Base-by-base conservation (phyloP, 2,113 vertebrate species). In the Sceloporus undulatus region DNA sequence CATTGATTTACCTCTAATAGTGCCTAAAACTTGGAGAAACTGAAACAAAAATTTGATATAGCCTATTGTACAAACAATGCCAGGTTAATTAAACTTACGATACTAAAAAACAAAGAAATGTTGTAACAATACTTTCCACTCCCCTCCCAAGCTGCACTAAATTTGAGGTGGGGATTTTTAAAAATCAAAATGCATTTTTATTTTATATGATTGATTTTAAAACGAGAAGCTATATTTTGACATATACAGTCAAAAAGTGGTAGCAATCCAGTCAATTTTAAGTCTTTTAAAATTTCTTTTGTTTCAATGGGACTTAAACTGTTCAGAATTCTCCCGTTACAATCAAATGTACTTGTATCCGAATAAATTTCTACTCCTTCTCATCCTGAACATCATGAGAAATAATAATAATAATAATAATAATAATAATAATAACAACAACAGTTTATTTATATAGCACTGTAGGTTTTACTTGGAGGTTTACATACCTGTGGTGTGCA, bases 1-100 rank as follows among this genome's bases (percentile, higher is more conserved):
- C 91, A 88, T 81, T 92, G 91, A 93, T 94, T 85, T 95, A 81
- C 89, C 94, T 95, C 84, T 95, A 87, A 83, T 87, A 88, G 90
- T 62, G 88, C 71, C 83, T 83, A 2, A 29, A 91, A n/a, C 84
- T 88, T 5, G 54, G 92, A 86, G 79, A 86, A 87, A 89, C 89
- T 78, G 29, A 91, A 91, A 83, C n/a, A 40, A 82, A 75, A 86
- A 29, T 29, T 19, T 5, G 80, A 90, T 68, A 5, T 62, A 87
- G 80, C 48, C 68, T 65, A 16, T 23, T 54, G 52, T 65, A 91
- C 16, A 27, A 91, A 74, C 54, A 87, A 94, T 89, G 6, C 56
- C 14, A 1, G 0, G 87, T 88, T 85, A 59, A 78, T 48, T 71
- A 23, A 11, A 42, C 27, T 2, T 9, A 40, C 65, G n/a, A 88